Conservation (phyloP, 2,888 invertebrate species). For the Tipula unca region DNA sequence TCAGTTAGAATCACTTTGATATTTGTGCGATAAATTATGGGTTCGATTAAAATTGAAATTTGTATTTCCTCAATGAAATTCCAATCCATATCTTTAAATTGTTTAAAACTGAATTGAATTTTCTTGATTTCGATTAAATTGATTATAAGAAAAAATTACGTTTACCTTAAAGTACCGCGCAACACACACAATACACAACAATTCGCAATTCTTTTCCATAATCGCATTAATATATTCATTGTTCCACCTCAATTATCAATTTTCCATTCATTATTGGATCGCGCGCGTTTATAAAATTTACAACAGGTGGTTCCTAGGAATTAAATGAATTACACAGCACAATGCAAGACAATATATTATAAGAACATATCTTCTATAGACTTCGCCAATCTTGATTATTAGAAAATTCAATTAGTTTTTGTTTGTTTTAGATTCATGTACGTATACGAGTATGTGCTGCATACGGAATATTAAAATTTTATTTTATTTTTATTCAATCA, state of each 20-base stretch:
- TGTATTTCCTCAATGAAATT: neutral
- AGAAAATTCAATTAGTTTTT: neutral
- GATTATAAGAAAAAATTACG: neutral
- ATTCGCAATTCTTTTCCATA: neutral
- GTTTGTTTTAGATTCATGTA: neutral
- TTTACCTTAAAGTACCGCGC: neutral
- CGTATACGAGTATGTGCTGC: neutral
- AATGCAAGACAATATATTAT: neutral
- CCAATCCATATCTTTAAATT: neutral
- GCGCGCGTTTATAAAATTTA: neutral
- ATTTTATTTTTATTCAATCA: neutral
- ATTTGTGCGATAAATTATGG: no score
- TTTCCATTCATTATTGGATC: neutral
- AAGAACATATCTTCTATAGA: neutral
- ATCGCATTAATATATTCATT: slow-evolving; percentile 1
- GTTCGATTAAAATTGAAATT: neutral
- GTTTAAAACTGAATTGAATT: neutral
- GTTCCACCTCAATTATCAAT: neutral
- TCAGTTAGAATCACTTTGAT: no score
- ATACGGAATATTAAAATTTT: neutral
- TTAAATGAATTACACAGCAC: neutral
- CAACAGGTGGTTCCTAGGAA: neutral
- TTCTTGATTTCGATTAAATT: neutral
- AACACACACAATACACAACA: neutral
- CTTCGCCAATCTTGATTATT: neutral